phyloP scores from a whole-genome alignment of 2,113 vertebrate genomes.

The Campylomormyrus tamandua region DNA sequence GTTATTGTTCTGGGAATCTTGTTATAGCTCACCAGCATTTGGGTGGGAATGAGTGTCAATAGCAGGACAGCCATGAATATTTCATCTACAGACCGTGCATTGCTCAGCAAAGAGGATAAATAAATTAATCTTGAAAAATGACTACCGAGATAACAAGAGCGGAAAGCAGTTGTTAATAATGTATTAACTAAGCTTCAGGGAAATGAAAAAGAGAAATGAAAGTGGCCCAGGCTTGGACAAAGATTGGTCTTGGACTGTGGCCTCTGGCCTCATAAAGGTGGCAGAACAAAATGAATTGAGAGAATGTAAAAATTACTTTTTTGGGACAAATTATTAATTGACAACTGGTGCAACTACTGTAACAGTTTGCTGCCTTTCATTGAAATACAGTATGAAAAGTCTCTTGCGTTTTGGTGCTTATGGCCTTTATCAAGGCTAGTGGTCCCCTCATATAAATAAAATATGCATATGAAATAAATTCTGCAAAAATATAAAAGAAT shows the following conservation, averaged over 20 bases:
- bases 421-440: background rate
- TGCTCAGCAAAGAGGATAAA: constrained; percentile 29
- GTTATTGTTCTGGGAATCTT: constrained; percentile 20
- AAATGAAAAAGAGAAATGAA: constrained; percentile 18
- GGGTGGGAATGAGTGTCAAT: constrained; percentile 23
- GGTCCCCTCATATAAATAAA: background rate
- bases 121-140: constrained; percentile 37
- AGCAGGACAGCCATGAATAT: constrained; percentile 31
- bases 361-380: background rate
- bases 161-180: constrained; percentile 34
- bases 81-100: constrained; percentile 30
- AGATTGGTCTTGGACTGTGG: background rate
- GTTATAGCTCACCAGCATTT: constrained; percentile 5
- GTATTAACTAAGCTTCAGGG: constrained; percentile 24
- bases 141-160: constrained; percentile 33
- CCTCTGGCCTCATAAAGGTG: background rate
- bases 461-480: background rate
- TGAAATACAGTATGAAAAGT: background rate
- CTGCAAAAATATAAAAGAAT: background rate
- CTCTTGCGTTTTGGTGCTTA: background rate
- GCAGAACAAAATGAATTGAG: background rate
- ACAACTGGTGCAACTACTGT: background rate
- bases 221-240: constrained; percentile 17
- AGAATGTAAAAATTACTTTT: background rate
- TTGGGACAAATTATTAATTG: background rate